Conservation (phyloP, 92 coral and sea anemone species). For the Epizoanthus stellaris region DNA sequence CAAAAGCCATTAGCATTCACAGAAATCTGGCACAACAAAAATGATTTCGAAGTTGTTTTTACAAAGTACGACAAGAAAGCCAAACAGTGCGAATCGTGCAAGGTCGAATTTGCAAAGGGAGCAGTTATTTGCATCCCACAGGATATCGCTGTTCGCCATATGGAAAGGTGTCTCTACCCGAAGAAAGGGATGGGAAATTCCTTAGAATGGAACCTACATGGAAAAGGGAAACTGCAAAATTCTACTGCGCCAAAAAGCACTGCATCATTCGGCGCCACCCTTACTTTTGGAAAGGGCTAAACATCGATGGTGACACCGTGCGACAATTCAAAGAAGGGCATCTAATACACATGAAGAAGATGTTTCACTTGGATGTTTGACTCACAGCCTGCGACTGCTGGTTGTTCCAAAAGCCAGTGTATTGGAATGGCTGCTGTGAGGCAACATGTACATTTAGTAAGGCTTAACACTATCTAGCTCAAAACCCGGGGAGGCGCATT, state of each 20-base stretch:
- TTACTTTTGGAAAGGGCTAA: constrained; percentile 67
- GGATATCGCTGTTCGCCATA: constrained; percentile 49
- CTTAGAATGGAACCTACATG: constrained; percentile 48
- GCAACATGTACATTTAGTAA: too few species aligned
- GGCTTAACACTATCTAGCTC: too few species aligned
- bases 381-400: too few species aligned
- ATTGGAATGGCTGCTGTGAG: too few species aligned
- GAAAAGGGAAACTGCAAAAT: constrained; percentile 50
- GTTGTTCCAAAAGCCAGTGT: too few species aligned
- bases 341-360: too few species aligned
- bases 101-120: constrained; percentile 27
- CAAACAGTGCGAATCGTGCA: constrained; percentile 24
- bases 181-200: constrained; percentile 37
- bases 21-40: constrained; percentile 54
- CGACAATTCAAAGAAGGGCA: too few species aligned
- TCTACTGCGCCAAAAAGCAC: constrained; percentile 46
- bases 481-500: too few species aligned
- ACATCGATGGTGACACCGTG: too few species aligned
- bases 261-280: constrained; percentile 60
- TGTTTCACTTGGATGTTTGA: too few species aligned
- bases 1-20: constrained; percentile 45
- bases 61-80: neutral
- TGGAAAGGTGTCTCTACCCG: constrained; percentile 43
- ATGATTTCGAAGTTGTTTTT: neutral
- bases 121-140: neutral